Evolutionary conservation across 1,140 invertebrate genomes (phyloP), one percentile per base, ranked within the genome.

Genomic region (Panagrolaimus sp.): DNA sequence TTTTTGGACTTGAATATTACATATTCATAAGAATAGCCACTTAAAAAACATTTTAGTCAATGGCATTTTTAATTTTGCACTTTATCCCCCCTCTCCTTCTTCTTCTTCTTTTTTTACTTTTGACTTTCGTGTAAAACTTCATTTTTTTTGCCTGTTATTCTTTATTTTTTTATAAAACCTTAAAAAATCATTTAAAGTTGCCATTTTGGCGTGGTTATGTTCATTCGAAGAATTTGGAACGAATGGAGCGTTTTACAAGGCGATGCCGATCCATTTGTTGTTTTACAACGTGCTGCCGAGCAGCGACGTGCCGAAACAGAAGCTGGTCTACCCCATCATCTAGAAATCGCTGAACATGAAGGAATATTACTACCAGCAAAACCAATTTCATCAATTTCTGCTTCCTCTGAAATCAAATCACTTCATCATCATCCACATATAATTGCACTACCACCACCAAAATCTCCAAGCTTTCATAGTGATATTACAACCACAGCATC

Each of bases 141-240:
- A 24, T 48, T 58, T 28, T 28, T 21, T 21, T 52, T 52, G 48
- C 48, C 26, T 52, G 17, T 52, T n/a, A 21, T 52, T 58, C 15
- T 28, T 21, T 28, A 12, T 58, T 21, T 28, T 26, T 58, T 21
- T 52, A n/a, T 58, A 28, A 1, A 12, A 58, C 14, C 28, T 21
- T 58, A 21, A 58, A 58, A 28, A 21, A 28, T 58, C 52, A 28
- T 26, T 26, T 58, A 28, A 43, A 38, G 32, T 38, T 38, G 32
- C 32, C 32, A n/a, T 67, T 67, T 7, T 55, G 46, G 48, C 24
- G 43, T 32, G 43, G 68, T 66, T 47, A 75, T 75, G 74, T 73
- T 75, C 70, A 72, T 75, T 21, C 71, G 74, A 44, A 70, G 72
- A 45, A 74, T 75, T 63, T 75, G 74, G 74, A 75, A 75, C 68